A percentile compares a stretch with the other conserved stretches of the same genome.
Conservation (phyloP, 1,140 invertebrate species). For the Aphelinus atriplicis region DNA sequence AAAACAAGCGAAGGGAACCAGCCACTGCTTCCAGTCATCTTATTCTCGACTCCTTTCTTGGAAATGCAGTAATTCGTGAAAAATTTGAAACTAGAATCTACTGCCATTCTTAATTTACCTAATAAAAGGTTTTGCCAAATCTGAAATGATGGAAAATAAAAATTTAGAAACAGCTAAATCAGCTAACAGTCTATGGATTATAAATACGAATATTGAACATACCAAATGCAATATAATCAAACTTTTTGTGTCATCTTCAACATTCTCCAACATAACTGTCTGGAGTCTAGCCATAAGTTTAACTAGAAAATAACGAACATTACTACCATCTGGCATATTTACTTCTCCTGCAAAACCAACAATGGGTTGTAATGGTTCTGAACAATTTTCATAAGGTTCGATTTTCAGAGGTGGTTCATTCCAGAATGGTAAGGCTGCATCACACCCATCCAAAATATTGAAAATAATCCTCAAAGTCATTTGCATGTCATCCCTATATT, state of each 20-base stretch:
- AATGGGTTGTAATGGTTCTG: slow-evolving; percentile 58
- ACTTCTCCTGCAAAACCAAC: slow-evolving; percentile 61
- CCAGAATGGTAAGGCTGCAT: slow-evolving; percentile 71
- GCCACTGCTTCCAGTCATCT: slow-evolving; percentile 70
- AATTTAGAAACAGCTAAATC: too few species aligned
- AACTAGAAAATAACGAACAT: slow-evolving; percentile 70
- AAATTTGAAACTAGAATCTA: slow-evolving; percentile 23
- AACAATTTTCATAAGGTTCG: slow-evolving; percentile 53
- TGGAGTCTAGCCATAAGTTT: slow-evolving; percentile 68
- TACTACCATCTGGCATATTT: slow-evolving; percentile 71
- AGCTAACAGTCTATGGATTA: too few species aligned
- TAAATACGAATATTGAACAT: too few species aligned
- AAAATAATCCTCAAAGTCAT: slow-evolving; percentile 61
- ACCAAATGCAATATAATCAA: slow-evolving; percentile 50
- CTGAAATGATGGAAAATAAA: slow-evolving; percentile 50
- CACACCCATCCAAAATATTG: slow-evolving; percentile 63
- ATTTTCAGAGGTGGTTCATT: slow-evolving; percentile 67
- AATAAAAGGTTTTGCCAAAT: slow-evolving; percentile 72
- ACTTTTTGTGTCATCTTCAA: slow-evolving; percentile 81
- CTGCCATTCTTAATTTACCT: slow-evolving; percentile 63
- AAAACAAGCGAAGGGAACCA: slow-evolving; percentile 74
- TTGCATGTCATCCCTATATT: slow-evolving; percentile 64
- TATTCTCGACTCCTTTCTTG: slow-evolving; percentile 73
- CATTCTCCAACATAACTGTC: slow-evolving; percentile 67
- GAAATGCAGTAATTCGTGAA: slow-evolving; percentile 45